Evolutionary conservation across 2,888 invertebrate genomes (phyloP).

Genomic region (Andricus quercusramuli): DNA sequence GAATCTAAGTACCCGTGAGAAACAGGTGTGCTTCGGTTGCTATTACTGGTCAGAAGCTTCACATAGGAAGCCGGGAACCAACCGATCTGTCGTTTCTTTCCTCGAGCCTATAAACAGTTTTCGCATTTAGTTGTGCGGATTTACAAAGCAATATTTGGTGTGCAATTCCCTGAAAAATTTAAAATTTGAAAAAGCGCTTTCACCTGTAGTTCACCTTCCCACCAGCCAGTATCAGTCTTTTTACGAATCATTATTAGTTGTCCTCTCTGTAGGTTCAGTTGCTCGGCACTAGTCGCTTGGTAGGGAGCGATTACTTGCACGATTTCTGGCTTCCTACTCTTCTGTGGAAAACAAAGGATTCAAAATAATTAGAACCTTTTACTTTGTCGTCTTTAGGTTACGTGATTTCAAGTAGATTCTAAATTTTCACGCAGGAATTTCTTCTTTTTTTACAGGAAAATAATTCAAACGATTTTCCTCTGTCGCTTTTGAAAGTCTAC

Average conservation of each 20-base stretch:
- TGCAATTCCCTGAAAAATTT: background rate
- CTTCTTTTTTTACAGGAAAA: no score
- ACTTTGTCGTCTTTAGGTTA: no score
- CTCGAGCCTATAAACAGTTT: slow-evolving; percentile 80
- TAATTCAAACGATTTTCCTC: no score
- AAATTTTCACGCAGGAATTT: no score
- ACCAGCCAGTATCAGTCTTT: slow-evolving; percentile 98
- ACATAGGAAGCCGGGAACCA: slow-evolving; percentile 99
- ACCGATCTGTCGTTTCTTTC: slow-evolving; percentile 94
- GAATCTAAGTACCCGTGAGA: slow-evolving; percentile 77
- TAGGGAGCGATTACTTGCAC: slow-evolving; percentile 97
- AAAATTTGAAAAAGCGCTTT: slow-evolving; percentile 36
- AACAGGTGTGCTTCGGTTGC: slow-evolving; percentile 76
- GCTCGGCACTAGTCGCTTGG: slow-evolving; percentile 94
- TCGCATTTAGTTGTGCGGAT: background rate
- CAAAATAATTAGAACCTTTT: background rate
- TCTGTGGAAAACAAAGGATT: slow-evolving; percentile 75
- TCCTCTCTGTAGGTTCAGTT: slow-evolving; percentile 92
- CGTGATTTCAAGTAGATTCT: no score
- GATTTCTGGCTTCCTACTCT: slow-evolving; percentile 91
- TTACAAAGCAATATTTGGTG: background rate
- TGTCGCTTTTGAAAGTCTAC: no score
- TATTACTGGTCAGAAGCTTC: slow-evolving; percentile 81
- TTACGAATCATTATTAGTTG: slow-evolving; percentile 97
- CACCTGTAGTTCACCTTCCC: slow-evolving; percentile 98